Conservation (phyloP, 2,797 vertebrate genomes). For the Tenualosa ilisha region DNA sequence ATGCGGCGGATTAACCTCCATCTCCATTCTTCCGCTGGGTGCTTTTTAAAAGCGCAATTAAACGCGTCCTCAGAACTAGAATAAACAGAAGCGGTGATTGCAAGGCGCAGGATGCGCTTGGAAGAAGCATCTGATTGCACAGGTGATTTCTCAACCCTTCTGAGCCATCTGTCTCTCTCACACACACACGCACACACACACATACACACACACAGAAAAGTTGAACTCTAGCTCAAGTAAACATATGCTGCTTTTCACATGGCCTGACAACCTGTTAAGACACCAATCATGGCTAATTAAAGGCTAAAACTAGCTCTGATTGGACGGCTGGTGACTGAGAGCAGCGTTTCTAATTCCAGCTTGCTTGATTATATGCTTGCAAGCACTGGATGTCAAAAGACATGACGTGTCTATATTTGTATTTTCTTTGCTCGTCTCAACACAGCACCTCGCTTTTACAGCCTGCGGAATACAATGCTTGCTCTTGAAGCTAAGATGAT, state of each 20-base stretch:
- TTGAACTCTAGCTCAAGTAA: neutral
- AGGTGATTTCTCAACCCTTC: conserved; percentile 36
- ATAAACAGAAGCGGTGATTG: neutral
- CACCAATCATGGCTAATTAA: conserved; percentile 21
- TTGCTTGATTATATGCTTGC: neutral
- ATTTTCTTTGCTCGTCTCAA: neutral
- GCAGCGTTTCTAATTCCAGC: neutral
- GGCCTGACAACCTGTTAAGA: conserved; percentile 8
- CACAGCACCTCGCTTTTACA: neutral
- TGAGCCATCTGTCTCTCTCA: neutral
- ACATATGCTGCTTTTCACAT: neutral
- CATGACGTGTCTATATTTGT: neutral
- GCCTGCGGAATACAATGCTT: neutral
- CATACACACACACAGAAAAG: neutral
- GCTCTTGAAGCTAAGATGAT: neutral
- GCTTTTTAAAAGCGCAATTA: conserved; percentile 51
- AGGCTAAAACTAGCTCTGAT: neutral
- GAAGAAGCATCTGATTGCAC: conserved; percentile 45
- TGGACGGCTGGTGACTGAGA: neutral
- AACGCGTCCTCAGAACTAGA: neutral
- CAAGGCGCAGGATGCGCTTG: neutral
- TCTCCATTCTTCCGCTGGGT: conserved; percentile 48
- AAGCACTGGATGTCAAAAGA: neutral
- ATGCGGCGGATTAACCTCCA: conserved; percentile 48
- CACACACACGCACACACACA: no score